A percentile compares a stretch with the other conserved stretches of the same genome.
Evolutionary conservation across 1,140 invertebrate species (phyloP).

Genomic region (Bombus confusus): DNA sequence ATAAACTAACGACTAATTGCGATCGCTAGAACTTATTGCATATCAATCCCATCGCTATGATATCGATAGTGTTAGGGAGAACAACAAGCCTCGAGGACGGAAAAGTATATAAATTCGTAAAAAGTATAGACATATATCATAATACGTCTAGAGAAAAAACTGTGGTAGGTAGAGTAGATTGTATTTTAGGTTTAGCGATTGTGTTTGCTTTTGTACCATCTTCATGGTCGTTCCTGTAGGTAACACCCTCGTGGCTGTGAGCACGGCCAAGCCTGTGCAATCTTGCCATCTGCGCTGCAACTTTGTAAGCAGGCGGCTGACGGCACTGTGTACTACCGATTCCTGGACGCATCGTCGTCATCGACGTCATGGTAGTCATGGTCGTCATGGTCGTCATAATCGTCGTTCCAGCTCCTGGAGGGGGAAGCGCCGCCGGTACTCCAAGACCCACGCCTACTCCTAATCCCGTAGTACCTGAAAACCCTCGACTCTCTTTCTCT

Average conservation of each 20-base stretch:
- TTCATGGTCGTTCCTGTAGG: conserved; percentile 85
- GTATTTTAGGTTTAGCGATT: conserved; percentile 55
- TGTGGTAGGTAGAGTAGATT: conserved; percentile 26
- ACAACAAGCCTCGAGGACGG: conserved; percentile 10
- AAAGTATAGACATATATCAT: not conserved
- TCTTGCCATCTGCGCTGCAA: conserved; percentile 91
- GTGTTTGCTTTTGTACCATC: conserved; percentile 87
- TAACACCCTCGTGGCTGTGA: conserved; percentile 93
- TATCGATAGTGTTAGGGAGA: conserved; percentile 19
- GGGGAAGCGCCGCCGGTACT: conserved; percentile 75
- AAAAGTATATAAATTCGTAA: not conserved
- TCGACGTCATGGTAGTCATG: conserved; percentile 59
- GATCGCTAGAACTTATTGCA: not conserved
- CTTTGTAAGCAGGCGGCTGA: conserved; percentile 89
- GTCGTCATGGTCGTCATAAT: conserved; percentile 64
- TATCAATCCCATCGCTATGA: conserved; percentile 13
- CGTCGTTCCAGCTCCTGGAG: conserved; percentile 66
- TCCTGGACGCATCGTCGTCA: conserved; percentile 68
- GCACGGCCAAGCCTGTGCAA: conserved; percentile 90
- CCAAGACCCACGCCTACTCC: conserved; percentile 74
- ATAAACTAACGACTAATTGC: not conserved
- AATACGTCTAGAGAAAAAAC: conserved; percentile 16
- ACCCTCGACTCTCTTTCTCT: conserved; percentile 76
- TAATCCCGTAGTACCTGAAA: conserved; percentile 79
- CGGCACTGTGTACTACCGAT: conserved; percentile 76